phyloP scores from a whole-genome alignment of 1,140 invertebrate genomes.

The Caenorhabditis briggsae region DNA sequence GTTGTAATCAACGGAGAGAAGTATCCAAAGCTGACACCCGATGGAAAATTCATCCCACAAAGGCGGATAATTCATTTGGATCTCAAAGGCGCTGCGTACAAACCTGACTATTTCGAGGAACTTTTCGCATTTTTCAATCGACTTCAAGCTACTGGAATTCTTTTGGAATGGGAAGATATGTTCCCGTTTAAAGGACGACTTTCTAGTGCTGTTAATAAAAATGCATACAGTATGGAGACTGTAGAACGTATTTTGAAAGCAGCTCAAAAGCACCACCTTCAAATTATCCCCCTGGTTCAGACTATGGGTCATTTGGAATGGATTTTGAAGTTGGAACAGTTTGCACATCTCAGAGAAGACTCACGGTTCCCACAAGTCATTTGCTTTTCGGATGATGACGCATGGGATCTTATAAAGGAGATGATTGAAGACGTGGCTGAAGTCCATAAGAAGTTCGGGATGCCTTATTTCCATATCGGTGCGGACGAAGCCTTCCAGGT shows the following conservation, averaged over 20 bases:
- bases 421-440: conserved; percentile 81
- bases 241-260: conserved; percentile 75
- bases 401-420: conserved; percentile 79
- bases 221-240: conserved; percentile 85
- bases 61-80: conserved; percentile 86
- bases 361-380: conserved; percentile 79
- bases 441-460: conserved; percentile 78
- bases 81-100: conserved; percentile 88
- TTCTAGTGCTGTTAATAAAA: conserved; percentile 83
- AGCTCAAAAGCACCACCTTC: conserved; percentile 83
- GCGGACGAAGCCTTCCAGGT: conserved; percentile 79
- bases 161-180: conserved; percentile 98
- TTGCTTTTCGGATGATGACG: conserved; percentile 80
- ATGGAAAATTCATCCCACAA: conserved; percentile 76
- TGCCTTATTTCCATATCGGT: conserved; percentile 80
- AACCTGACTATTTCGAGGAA: conserved; percentile 82
- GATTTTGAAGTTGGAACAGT: conserved; percentile 76
- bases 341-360: conserved; percentile 81
- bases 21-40: conserved; percentile 71
- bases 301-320: conserved; percentile 93
- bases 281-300: conserved; percentile 92
- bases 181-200: conserved; percentile 88
- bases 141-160: conserved; percentile 88
- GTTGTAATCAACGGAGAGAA: conserved; percentile 54
- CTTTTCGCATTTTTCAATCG: conserved; percentile 85